Conservation (phyloP, 1,140 invertebrate genomes). For the Drosophila watanabei region DNA sequence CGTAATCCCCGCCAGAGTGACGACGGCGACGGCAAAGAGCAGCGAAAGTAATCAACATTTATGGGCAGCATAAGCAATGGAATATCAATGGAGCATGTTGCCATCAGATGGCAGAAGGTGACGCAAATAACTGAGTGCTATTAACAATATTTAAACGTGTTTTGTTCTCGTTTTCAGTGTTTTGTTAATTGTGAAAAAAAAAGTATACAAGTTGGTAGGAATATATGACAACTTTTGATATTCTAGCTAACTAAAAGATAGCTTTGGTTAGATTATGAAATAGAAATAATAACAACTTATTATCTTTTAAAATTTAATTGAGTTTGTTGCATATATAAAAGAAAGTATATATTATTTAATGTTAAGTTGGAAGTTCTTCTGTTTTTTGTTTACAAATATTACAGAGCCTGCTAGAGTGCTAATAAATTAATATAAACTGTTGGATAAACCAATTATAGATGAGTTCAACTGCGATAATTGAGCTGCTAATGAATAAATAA, state of each 20-base stretch:
- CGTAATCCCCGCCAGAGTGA: constrained; percentile 18
- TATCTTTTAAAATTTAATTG: too few relatives aligned
- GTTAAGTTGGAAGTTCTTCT: too few relatives aligned
- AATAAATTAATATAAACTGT: not conserved
- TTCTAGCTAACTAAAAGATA: not conserved
- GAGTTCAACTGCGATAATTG: constrained; percentile 15
- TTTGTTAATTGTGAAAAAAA: not conserved
- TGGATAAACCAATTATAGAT: not conserved
- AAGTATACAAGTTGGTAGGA: not conserved
- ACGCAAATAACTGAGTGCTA: not conserved
- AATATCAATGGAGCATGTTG: constrained; percentile 12
- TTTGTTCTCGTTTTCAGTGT: not conserved
- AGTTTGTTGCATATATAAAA: too few relatives aligned
- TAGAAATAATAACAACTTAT: too few relatives aligned
- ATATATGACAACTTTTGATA: not conserved
- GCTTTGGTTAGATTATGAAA: not conserved
- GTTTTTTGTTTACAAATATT: constrained; percentile 6
- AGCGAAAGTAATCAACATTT: constrained; percentile 18
- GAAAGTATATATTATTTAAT: too few relatives aligned
- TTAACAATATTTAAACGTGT: not conserved
- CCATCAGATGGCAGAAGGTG: constrained; percentile 5
- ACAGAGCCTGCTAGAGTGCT: not conserved
- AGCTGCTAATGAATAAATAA: constrained; percentile 7
- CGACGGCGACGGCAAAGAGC: constrained; percentile 3
- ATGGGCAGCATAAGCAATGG: constrained; percentile 19